These are phyloP conservation scores for Pseudopleuronectes americanus DNA, from an alignment of 2,797 vertebrate genomes.

Conservation along the genomic window DNA sequence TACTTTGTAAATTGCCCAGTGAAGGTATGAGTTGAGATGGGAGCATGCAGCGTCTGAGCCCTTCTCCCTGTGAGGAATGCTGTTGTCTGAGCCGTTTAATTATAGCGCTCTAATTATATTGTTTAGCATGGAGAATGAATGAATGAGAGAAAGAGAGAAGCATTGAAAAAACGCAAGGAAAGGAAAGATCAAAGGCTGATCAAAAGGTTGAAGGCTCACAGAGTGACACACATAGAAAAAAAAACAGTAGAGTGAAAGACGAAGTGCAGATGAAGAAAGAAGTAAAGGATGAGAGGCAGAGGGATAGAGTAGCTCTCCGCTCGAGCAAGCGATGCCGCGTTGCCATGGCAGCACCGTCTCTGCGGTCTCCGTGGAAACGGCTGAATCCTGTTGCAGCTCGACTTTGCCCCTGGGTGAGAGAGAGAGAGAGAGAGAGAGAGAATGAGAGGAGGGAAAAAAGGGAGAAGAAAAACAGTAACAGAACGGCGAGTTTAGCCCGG, in stretches of 20 bases:
- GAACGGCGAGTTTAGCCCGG: conserved; percentile 71
- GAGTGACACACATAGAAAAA: background rate
- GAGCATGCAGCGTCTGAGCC: conserved; percentile 36
- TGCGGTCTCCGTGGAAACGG: conserved; percentile 85
- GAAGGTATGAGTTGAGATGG: conserved; percentile 27
- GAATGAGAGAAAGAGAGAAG: background rate
- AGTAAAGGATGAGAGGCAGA: conserved; percentile 24
- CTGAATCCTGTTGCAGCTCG: conserved; percentile 84
- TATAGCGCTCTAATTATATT: conserved; percentile 36
- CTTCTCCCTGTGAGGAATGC: conserved; percentile 41
- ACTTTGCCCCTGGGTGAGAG: conserved; percentile 77
- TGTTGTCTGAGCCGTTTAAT: conserved; percentile 55
- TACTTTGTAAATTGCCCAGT: conserved; percentile 42
- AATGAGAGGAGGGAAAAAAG: conserved; percentile 16
- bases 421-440: conserved; percentile 24
- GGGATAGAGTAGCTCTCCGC: conserved; percentile 62
- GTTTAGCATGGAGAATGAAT: conserved; percentile 16
- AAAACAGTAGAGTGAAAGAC: conserved; percentile 10
- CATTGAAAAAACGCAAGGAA: background rate
- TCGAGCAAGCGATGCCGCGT: conserved; percentile 81
- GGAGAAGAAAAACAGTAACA: conserved; percentile 71
- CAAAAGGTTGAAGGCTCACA: conserved; percentile 7
- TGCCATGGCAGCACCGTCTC: conserved; percentile 86
- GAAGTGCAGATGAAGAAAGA: conserved; percentile 34
- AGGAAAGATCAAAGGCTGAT: background rate